Evolutionary conservation across 2,797 vertebrate species (phyloP).

Genomic region (Petrocephalus schoutedeni): DNA sequence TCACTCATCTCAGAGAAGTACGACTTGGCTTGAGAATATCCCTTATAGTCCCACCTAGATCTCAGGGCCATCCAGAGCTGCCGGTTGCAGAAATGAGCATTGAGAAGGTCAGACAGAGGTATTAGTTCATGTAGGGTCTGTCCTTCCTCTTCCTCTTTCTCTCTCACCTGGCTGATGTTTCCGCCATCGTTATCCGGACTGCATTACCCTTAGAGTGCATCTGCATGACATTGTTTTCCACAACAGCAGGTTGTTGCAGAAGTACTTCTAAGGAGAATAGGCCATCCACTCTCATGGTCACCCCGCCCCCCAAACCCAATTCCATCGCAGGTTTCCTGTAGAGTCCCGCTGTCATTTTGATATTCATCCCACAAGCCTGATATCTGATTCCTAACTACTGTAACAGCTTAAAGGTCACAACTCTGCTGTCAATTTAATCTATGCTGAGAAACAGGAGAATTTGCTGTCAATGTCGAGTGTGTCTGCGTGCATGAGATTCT

Average conservation of each 20-base stretch:
- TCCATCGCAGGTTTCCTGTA: neutral
- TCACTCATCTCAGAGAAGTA: neutral
- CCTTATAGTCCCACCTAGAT: neutral
- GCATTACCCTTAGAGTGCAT: neutral
- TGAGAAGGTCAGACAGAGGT: neutral
- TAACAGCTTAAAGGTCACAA: conserved; percentile 11
- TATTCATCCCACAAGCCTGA: conserved; percentile 2
- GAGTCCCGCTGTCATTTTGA: neutral
- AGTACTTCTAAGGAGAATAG: neutral
- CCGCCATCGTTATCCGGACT: too few species aligned
- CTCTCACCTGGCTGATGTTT: neutral
- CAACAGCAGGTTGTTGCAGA: neutral
- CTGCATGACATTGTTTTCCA: neutral
- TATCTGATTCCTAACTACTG: conserved; percentile 1
- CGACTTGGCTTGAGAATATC: neutral
- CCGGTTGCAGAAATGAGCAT: neutral
- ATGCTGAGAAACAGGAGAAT: neutral
- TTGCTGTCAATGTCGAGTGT: neutral
- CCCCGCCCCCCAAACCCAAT: neutral
- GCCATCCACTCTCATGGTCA: neutral
- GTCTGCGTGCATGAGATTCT: neutral
- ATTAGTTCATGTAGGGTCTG: neutral
- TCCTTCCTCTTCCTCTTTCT: neutral
- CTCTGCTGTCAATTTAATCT: conserved; percentile 1
- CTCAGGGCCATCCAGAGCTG: neutral